Evolutionary conservation across 2,888 invertebrate genomes (phyloP), one percentile per base, ranked within the genome.

Genomic region (Perdita meconis): DNA sequence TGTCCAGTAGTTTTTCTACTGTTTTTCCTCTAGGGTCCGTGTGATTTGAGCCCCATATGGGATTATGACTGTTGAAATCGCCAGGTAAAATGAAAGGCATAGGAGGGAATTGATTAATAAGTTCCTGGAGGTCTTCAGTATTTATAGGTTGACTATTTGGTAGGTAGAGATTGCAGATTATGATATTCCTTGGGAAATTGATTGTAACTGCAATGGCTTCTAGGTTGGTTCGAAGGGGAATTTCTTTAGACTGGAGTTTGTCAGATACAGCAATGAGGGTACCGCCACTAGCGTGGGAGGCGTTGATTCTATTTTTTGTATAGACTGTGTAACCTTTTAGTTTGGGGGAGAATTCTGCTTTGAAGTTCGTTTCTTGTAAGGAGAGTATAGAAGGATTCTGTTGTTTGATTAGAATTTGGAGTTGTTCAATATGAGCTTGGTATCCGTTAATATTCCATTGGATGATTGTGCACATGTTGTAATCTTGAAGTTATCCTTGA

Each of bases 11-110:
- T 44, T 44, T 44, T 44, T 44, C 44, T n/a, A 44, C 10, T 44
- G 16, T 16, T n/a, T 16, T 44, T n/a, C 44, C 44, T 44, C 16
- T 44, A 44, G 44, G 13, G 44, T 44, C 44, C 3, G n/a, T 13
- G 16, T 44, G 44, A 3, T 13, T 44, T 13, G n/a, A n/a, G 16
- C 44, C 44, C 44, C 44, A 44, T n/a, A 44, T 44, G 8, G 44
- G 8, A 16, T 44, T 44, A 30, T 30, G 55, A n/a, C 26, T 30
- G 26, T 55, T 55, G 26, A 24, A 55, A 1, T 55, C 55, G 26
- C 55, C 55, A 24, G 30, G 12, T 24, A 55, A n/a, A 24, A 55
- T 55, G 30, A 55, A 50, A 24, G 50, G 19, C 50, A 22, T 16
- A n/a, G 19, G 50, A 12, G 30, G 30, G 19, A 50, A 12, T 50